Percentiles rank a stretch among this genome's conserved stretches.
phyloP scores from a whole-genome alignment of 2,797 vertebrate species.

The Lerista edwardsae region DNA sequence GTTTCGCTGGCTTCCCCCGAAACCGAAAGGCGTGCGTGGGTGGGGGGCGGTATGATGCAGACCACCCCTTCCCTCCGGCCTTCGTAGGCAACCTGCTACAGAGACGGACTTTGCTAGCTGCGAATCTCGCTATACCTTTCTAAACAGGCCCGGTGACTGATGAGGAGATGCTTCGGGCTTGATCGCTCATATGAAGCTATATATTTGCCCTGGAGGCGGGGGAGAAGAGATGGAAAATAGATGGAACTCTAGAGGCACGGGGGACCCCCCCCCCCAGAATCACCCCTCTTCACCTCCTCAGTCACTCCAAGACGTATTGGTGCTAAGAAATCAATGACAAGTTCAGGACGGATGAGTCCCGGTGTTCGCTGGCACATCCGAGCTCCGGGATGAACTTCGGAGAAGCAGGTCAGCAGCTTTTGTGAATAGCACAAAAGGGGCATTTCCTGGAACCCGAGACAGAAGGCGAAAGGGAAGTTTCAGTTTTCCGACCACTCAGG shows the following conservation, averaged over 20 bases:
- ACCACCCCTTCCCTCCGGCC: no score
- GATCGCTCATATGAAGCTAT: neutral
- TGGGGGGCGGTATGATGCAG: no score
- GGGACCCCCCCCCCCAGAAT: neutral
- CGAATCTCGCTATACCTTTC: neutral
- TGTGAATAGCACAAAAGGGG: neutral
- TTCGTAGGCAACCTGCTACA: neutral
- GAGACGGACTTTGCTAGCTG: neutral
- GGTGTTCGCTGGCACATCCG: neutral
- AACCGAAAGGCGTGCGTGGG: fast-evolving
- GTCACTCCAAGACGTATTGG: neutral
- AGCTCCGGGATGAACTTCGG: neutral
- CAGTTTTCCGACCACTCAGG: neutral
- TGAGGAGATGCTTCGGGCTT: conserved; percentile 1
- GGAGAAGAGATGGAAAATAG: neutral
- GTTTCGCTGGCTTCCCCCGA: neutral
- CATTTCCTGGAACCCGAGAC: neutral
- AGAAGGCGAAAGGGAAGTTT: neutral
- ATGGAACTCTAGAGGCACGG: neutral
- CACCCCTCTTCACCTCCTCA: neutral
- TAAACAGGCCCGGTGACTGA: conserved; percentile 26
- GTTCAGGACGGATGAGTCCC: neutral
- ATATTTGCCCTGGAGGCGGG: neutral
- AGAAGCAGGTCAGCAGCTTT: neutral
- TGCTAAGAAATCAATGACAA: neutral